Evolutionary conservation across 2,888 invertebrate species (phyloP).

Genomic region (Diploptera punctata): DNA sequence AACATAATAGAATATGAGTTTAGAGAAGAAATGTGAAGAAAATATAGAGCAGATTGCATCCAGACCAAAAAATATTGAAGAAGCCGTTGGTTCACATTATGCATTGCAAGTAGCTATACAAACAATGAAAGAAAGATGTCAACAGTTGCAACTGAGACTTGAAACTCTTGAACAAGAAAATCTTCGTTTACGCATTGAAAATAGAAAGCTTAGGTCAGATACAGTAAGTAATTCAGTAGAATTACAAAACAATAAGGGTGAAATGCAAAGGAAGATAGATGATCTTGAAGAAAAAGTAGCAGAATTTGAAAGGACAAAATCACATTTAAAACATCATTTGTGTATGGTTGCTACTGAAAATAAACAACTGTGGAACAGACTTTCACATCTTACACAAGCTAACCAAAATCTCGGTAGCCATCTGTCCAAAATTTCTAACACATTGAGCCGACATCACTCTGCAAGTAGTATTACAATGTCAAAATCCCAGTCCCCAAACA

Average conservation of each 20-base stretch:
- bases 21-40: constrained; percentile 13
- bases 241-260: not conserved
- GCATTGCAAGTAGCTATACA: constrained; percentile 67
- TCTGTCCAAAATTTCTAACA: constrained; percentile 60
- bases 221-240: constrained; percentile 48
- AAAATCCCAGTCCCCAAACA: constrained; percentile 49
- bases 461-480: not conserved
- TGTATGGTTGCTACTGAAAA: constrained; percentile 85
- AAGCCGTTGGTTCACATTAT: constrained; percentile 46
- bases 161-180: constrained; percentile 78
- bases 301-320: constrained; percentile 75
- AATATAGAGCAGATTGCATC: not conserved
- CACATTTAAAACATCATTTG: constrained; percentile 76
- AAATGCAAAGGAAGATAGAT: not conserved
- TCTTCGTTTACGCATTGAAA: constrained; percentile 61
- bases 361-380: constrained; percentile 77
- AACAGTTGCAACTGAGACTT: constrained; percentile 74
- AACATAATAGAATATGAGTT: constrained; percentile 32
- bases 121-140: constrained; percentile 83
- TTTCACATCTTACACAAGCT: constrained; percentile 68
- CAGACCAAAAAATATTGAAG: constrained; percentile 34
- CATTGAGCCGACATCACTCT: constrained; percentile 55
- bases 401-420: constrained; percentile 62
- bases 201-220: constrained; percentile 43
- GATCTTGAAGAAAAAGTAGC: constrained; percentile 62